Evolutionary conservation across 2,113 vertebrate genomes (phyloP).

Genomic region (Phodopus roborovskii): DNA sequence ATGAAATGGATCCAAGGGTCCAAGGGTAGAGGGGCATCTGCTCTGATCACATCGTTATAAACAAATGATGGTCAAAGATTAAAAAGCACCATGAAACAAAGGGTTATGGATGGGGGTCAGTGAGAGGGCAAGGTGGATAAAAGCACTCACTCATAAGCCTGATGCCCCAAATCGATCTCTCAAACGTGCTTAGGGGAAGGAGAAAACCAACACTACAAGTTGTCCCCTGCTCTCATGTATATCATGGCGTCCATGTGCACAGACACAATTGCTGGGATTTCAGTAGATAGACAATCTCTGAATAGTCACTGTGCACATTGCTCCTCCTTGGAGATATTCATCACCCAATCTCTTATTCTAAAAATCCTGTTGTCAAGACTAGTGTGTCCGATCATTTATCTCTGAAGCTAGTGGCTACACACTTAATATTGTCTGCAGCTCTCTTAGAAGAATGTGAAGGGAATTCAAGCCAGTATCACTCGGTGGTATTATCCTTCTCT

Average conservation of each 20-base stretch:
- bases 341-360: constrained; percentile 53
- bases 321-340: constrained; percentile 31
- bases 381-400: constrained; percentile 62
- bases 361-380: constrained; percentile 62
- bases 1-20: not conserved
- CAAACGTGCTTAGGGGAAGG: no score
- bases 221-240: no score
- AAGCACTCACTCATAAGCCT: not conserved
- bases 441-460: not conserved
- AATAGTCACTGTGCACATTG: not conserved
- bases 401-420: constrained; percentile 40
- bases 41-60: not conserved
- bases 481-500: not conserved
- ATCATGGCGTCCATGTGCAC: no score
- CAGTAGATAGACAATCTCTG: not conserved
- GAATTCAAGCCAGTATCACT: constrained; percentile 1
- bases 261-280: not conserved
- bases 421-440: constrained; percentile 32
- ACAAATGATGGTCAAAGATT: not conserved
- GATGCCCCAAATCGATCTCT: not conserved
- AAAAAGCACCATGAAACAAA: not conserved
- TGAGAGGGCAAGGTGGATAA: not conserved
- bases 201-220: not conserved
- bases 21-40: not conserved
- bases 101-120: not conserved